These are phyloP conservation scores for Zosterops pallidus DNA, from an alignment of 2,113 vertebrate genomes.

Conservation along the genomic window DNA sequence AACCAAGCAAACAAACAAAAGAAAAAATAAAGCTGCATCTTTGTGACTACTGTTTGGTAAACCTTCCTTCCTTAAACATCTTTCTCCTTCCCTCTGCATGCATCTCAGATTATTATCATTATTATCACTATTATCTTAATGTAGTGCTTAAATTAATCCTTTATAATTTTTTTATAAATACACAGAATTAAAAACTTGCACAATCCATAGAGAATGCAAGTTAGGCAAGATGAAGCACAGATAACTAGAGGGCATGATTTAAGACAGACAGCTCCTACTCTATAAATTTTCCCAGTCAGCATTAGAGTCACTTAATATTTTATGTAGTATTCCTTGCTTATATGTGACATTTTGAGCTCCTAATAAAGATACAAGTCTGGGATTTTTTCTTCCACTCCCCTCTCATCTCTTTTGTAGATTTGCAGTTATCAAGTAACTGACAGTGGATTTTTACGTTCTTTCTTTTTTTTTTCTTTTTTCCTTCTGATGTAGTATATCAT, in stretches of 20 bases:
- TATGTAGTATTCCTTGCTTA: constrained; percentile 61
- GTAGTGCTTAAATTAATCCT: constrained; percentile 46
- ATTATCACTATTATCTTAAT: constrained; percentile 35
- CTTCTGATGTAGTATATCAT: background rate
- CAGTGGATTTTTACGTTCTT: background rate
- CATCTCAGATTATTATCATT: background rate
- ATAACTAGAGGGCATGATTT: constrained; percentile 62
- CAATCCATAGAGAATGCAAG: constrained; percentile 29
- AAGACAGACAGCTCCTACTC: constrained; percentile 62
- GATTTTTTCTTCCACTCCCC: background rate
- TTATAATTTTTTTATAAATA: constrained; percentile 52
- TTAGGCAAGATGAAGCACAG: constrained; percentile 51
- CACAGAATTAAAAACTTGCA: constrained; percentile 16
- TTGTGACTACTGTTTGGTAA: background rate
- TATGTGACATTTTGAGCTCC: constrained; percentile 61
- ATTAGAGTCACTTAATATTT: constrained; percentile 72
- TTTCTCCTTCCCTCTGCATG: background rate
- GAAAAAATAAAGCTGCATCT: background rate
- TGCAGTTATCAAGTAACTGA: background rate
- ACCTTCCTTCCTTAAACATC: background rate
- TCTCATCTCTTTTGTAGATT: background rate
- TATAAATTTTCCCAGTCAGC: constrained; percentile 70
- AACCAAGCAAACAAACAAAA: background rate
- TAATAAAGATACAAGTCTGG: constrained; percentile 33
- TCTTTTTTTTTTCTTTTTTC: background rate